Conservation (phyloP, 2,888 invertebrate species). For the Crocallis elinguaria region DNA sequence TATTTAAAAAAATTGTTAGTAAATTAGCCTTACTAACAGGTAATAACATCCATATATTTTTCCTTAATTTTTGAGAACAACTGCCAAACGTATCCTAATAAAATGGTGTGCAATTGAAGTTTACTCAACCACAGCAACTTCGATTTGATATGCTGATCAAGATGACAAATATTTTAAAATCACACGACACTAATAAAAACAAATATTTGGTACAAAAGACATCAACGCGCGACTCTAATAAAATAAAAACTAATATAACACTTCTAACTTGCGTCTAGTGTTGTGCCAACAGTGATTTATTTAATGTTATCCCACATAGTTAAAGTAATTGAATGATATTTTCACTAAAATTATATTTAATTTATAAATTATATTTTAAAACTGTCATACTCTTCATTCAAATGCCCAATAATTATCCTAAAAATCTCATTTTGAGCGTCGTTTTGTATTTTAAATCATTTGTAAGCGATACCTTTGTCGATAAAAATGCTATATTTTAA, state of each 20-base stretch:
- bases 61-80: too few species aligned
- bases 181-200: conserved; percentile 9
- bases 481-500: conserved; percentile 30
- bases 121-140: too few species aligned
- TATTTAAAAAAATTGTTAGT: too few species aligned
- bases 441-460: conserved; percentile 30
- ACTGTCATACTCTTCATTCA: conserved; percentile 18
- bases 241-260: conserved; percentile 2
- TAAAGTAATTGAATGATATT: conserved; percentile 10
- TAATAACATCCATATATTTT: too few species aligned
- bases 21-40: too few species aligned
- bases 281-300: conserved; percentile 8
- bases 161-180: background rate
- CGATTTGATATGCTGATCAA: too few species aligned
- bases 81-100: too few species aligned
- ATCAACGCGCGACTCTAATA: conserved; percentile 2
- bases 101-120: too few species aligned
- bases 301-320: conserved; percentile 6
- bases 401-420: conserved; percentile 6
- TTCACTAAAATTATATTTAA: conserved; percentile 1
- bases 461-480: conserved; percentile 28
- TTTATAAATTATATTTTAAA: conserved; percentile 4
- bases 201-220: conserved; percentile 7
- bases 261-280: conserved; percentile 5
- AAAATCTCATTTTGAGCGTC: conserved; percentile 22